These are phyloP conservation scores for Sisyra terminalis DNA, from an alignment of 2,888 invertebrate species.

Conservation along the genomic window DNA sequence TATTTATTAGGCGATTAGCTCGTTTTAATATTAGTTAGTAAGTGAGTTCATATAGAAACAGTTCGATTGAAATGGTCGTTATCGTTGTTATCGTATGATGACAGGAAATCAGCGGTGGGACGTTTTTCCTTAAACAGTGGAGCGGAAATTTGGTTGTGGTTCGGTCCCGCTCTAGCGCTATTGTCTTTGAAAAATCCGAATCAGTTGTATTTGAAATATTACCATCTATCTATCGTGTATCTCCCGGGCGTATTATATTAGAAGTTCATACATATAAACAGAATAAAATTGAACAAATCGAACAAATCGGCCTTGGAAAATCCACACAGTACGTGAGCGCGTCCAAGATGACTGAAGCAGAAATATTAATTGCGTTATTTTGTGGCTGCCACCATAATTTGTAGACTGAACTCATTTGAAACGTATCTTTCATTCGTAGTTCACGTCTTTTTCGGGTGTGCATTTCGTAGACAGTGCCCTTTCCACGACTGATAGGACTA, in stretches of 20 bases:
- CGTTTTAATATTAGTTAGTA: too few species aligned
- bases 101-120: constrained; percentile 11
- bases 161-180: constrained; percentile 8
- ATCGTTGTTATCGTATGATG: constrained; percentile 5
- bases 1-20: too few species aligned
- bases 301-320: constrained; percentile 1
- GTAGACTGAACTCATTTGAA: too few species aligned
- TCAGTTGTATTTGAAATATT: background rate
- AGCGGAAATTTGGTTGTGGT: constrained; percentile 11
- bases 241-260: background rate
- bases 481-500: background rate
- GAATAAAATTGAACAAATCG: background rate
- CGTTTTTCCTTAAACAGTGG: constrained; percentile 1
- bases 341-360: too few species aligned
- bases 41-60: too few species aligned
- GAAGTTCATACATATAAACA: too few species aligned
- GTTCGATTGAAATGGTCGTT: background rate
- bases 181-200: background rate
- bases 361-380: too few species aligned
- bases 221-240: background rate
- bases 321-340: background rate
- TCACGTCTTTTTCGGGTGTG: background rate
- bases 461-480: background rate
- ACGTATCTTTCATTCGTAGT: background rate
- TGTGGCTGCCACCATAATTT: too few species aligned